Evolutionary conservation across 2,113 vertebrate genomes (phyloP), one percentile per base, ranked within the genome.

Genomic region (Gallinago jamesoni): DNA sequence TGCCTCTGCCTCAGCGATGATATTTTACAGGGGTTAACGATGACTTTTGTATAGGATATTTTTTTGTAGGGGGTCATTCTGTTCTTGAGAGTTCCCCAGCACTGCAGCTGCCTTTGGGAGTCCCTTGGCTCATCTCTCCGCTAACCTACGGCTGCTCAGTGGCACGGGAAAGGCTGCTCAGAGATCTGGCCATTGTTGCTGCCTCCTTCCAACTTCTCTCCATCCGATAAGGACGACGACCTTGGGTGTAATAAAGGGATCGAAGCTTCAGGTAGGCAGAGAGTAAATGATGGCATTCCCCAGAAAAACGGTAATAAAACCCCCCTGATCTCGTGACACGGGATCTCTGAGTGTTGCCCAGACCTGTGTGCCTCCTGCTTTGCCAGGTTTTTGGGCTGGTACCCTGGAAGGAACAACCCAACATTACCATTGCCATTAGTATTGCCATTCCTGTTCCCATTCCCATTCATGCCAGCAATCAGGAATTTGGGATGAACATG

Each of bases 381-480:
- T 30, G 53, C 23, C 23, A 2, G 19, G 57, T 4, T 23, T 64
- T 31, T 7, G 81, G 43, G 73, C 48, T 56, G 55, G 5, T 18
- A 23, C 35, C 23, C 15, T 5, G 30, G 37, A 2, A 50, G 43
- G 30, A 59, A 3, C 23, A 19, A 9, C 9, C 33, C 14, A 6
- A n/a, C 2, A 2, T 30, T 23, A 1, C 25, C 69, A 1, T 37
- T 27, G 41, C 30, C 63, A 10, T 68, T 25, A 7, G 10, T 23
- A 33, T 45, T 17, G 14, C 9, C 43, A 16, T 70, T 50, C 39
- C 39, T 10, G 39, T 39, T 39, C 10, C 22, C 45, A 11, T 45
- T 31, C 9, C 28, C 22, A 20, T 6, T 23, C 5, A 2, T 18
- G 1, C 27, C 8, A 14, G 13, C 11, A 18, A 1, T 1, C 0